Conservation (phyloP, 2,797 vertebrate genomes). For the Lutjanus campechanus region DNA sequence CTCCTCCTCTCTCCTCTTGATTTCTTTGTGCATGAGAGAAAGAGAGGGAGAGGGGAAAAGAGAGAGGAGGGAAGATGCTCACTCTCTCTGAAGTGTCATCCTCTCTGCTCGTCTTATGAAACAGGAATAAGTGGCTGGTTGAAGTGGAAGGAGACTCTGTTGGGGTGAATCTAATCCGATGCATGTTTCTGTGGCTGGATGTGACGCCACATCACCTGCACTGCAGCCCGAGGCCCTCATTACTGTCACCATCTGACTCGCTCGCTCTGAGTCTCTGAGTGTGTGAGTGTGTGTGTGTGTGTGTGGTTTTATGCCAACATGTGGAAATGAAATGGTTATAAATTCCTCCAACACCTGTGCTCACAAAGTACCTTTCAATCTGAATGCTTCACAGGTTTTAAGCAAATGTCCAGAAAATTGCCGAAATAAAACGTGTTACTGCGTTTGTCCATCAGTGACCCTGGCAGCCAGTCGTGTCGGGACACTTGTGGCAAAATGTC, state of each 20-base stretch:
- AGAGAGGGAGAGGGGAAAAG: constrained; percentile 10
- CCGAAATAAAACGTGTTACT: background rate
- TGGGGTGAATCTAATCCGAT: constrained; percentile 75
- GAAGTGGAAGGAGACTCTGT: constrained; percentile 70
- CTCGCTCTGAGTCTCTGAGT: constrained; percentile 12
- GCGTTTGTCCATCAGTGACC: background rate
- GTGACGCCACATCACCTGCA: constrained; percentile 72
- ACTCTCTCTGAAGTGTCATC: constrained; percentile 71
- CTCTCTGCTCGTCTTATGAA: constrained; percentile 63
- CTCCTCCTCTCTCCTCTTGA: constrained; percentile 49
- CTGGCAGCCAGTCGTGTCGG: background rate
- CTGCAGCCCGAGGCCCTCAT: constrained; percentile 65
- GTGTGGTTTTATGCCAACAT: constrained; percentile 30
- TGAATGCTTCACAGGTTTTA: constrained; percentile 34
- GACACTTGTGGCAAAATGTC: background rate
- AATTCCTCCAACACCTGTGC: constrained; percentile 56
- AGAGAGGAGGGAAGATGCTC: constrained; percentile 13
- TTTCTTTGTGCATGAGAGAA: constrained; percentile 61
- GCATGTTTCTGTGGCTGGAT: constrained; percentile 63
- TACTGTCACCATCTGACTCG: constrained; percentile 67
- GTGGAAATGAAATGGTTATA: constrained; percentile 58
- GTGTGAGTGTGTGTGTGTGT: constrained; percentile 21
- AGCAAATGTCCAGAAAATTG: constrained; percentile 9
- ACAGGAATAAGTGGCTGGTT: constrained; percentile 73
- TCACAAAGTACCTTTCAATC: constrained; percentile 9